phyloP scores from a whole-genome alignment of 2,113 vertebrate species.

The Alouatta palliata region DNA sequence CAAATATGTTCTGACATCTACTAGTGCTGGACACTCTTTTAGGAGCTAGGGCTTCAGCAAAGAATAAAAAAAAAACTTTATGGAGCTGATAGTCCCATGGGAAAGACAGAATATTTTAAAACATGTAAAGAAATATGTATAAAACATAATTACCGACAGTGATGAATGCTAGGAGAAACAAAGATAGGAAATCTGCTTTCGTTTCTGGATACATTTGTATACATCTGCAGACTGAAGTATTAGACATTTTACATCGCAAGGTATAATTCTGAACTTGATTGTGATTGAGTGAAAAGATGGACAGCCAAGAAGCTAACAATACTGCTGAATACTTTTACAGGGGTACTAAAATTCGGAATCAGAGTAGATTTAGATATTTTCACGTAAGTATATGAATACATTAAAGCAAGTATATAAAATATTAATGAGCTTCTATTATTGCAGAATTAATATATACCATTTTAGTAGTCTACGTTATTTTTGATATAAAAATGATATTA shows the following conservation, averaged over 20 bases:
- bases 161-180: not conserved
- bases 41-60: not conserved
- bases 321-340: not conserved
- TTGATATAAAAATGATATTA: not conserved
- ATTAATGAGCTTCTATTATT: not conserved
- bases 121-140: not conserved
- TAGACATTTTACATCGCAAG: not conserved
- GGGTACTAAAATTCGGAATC: not conserved
- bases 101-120: not conserved
- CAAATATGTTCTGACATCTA: not conserved
- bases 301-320: not conserved
- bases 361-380: not conserved
- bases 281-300: not conserved
- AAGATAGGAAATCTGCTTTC: not conserved
- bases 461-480: not conserved
- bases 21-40: not conserved
- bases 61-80: not conserved
- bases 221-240: not conserved
- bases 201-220: not conserved
- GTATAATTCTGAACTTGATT: not conserved
- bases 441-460: not conserved
- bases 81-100: not conserved
- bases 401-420: not conserved
- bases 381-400: not conserved
- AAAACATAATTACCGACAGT: not conserved